phyloP scores from a whole-genome alignment of 2,113 vertebrate genomes.

The Lathamus discolor region DNA sequence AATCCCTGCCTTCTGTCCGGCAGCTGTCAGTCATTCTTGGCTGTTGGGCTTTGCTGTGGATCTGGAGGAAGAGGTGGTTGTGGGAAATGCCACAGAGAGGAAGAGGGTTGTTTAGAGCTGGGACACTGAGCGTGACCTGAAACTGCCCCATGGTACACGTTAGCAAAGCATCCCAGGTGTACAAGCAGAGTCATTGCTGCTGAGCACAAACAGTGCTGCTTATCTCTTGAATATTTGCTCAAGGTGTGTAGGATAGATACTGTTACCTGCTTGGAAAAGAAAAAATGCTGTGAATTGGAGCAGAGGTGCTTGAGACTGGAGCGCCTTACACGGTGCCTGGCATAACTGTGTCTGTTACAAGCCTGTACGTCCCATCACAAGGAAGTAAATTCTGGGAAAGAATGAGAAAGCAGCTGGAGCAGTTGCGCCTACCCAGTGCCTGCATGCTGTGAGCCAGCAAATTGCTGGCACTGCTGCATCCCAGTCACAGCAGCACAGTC shows the following conservation, averaged over 20 bases:
- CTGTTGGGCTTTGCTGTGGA: not conserved
- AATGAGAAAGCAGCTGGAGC: rapidly evolving
- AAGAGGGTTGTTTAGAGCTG: not conserved
- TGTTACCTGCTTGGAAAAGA: not conserved
- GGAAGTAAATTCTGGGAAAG: not conserved
- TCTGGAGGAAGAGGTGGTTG: not conserved
- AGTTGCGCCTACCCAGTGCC: rapidly evolving
- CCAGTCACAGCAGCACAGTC: not conserved
- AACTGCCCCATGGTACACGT: rapidly evolving
- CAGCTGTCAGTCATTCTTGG: not conserved
- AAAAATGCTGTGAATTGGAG: conserved; percentile 17
- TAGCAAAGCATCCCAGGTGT: not conserved
- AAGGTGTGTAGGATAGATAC: not conserved
- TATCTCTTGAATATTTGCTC: not conserved
- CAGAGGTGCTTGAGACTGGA: not conserved
- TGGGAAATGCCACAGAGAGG: not conserved
- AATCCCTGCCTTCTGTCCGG: rapidly evolving
- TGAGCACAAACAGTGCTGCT: not conserved
- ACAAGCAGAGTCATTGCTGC: not conserved
- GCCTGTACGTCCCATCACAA: not conserved
- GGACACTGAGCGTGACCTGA: not conserved
- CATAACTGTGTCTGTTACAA: not conserved
- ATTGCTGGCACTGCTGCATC: not conserved
- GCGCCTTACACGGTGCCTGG: not conserved
- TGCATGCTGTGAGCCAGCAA: not conserved